phyloP scores from a whole-genome alignment of 2,113 vertebrate genomes.

The Paracyprichromis sp. region DNA sequence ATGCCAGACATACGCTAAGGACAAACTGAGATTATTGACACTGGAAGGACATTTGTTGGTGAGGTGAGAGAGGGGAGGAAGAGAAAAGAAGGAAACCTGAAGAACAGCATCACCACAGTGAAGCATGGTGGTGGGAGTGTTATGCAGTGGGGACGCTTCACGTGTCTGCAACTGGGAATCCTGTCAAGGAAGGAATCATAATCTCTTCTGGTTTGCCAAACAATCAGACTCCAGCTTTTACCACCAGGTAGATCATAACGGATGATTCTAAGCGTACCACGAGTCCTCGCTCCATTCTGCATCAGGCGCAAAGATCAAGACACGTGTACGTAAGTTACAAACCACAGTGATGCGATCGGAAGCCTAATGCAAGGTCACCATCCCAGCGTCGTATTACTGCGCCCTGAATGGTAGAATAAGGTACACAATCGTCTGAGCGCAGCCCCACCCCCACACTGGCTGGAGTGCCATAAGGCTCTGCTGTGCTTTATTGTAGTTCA shows the following conservation, averaged over 20 bases:
- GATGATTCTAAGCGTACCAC: accelerated
- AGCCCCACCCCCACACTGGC: not conserved
- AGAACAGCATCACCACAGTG: accelerated
- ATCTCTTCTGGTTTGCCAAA: not conserved
- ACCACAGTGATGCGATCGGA: accelerated
- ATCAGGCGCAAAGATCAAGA: not conserved
- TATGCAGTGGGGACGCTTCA: not conserved
- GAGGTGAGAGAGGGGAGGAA: not conserved
- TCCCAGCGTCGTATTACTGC: not conserved
- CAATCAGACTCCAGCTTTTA: not conserved
- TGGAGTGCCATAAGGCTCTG: accelerated
- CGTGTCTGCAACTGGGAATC: not conserved
- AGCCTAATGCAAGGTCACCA: not conserved
- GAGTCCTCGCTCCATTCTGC: not conserved
- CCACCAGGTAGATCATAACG: accelerated
- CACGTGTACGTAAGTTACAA: not conserved
- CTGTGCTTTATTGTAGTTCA: not conserved
- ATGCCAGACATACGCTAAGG: not conserved
- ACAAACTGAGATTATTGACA: not conserved
- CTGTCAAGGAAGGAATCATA: not conserved
- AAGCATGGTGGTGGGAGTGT: accelerated
- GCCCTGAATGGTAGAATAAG: not conserved
- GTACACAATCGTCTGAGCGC: accelerated
- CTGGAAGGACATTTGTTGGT: accelerated
- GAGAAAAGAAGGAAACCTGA: not conserved